Evolutionary conservation across 2,797 vertebrate species (phyloP).

Genomic region (Otolemur crassicaudatus): DNA sequence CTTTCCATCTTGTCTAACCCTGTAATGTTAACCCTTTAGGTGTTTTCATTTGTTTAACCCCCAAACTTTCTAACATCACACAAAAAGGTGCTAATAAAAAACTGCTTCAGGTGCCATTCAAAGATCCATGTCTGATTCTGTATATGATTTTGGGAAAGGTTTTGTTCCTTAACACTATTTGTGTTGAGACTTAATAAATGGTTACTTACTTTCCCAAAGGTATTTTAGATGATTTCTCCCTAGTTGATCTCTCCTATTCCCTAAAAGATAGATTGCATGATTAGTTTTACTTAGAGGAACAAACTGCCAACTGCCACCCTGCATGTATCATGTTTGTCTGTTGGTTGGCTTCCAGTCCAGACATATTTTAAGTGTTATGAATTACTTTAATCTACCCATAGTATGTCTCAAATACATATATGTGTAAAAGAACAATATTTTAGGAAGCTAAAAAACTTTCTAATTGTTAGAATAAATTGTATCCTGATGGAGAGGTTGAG

Average conservation of each 20-base stretch:
- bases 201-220: slow-evolving; percentile 42
- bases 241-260: not conserved
- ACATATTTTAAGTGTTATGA: slow-evolving; percentile 34
- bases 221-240: slow-evolving; percentile 33
- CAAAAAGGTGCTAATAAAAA: slow-evolving; percentile 44
- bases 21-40: slow-evolving; percentile 80
- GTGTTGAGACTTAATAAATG: not conserved
- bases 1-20: slow-evolving; percentile 78
- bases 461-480: slow-evolving; percentile 45
- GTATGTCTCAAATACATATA: slow-evolving; percentile 38
- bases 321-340: slow-evolving; percentile 71
- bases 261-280: slow-evolving; percentile 78
- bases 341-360: slow-evolving; percentile 72
- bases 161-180: slow-evolving; percentile 58
- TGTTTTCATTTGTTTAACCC: slow-evolving; percentile 76
- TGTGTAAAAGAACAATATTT: not conserved
- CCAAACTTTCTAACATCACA: not conserved
- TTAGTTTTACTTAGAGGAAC: slow-evolving; percentile 70
- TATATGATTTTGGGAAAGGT: slow-evolving; percentile 63
- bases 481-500: slow-evolving; percentile 2
- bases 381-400: slow-evolving; percentile 63
- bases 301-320: slow-evolving; percentile 65
- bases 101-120: slow-evolving; percentile 71
- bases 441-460: not conserved
- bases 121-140: slow-evolving; percentile 66